Conservation (phyloP, 1,140 invertebrate genomes). For the Acyrthosiphon pisum region DNA sequence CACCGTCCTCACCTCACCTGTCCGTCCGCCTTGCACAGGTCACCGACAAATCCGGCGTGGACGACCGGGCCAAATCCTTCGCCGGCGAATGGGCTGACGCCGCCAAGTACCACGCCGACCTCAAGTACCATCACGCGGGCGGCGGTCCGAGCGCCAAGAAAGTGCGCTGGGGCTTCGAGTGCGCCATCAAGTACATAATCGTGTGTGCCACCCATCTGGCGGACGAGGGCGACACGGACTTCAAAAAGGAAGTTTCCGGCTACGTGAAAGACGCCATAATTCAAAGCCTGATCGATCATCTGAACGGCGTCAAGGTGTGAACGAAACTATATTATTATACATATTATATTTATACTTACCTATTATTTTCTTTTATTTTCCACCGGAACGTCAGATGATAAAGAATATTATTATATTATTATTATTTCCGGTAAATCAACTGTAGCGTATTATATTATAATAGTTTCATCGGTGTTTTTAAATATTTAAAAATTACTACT, state of each 20-base stretch:
- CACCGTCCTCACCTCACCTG: neutral
- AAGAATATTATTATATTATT: neutral
- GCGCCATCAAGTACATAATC: slow-evolving; percentile 3
- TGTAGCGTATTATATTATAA: neutral
- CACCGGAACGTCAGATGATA: neutral
- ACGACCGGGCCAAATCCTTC: neutral
- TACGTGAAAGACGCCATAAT: neutral
- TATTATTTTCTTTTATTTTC: neutral
- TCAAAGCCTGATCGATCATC: neutral
- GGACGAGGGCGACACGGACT: neutral
- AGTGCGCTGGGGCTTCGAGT: neutral
- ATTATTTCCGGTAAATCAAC: neutral
- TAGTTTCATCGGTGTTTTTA: neutral
- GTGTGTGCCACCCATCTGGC: neutral
- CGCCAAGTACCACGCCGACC: neutral
- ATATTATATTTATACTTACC: too few relatives aligned
- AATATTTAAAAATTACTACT: neutral
- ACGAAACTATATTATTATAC: neutral
- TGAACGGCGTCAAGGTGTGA: neutral
- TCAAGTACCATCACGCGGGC: neutral
- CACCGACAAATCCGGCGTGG: too few relatives aligned
- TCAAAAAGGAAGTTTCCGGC: neutral
- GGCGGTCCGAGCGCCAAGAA: neutral
- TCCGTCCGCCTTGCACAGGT: neutral
- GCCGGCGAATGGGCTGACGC: neutral